A percentile compares a stretch with the other conserved stretches of the same genome.
Conservation (phyloP, 2,113 vertebrate genomes). For the Odocoileus hemionus region DNA sequence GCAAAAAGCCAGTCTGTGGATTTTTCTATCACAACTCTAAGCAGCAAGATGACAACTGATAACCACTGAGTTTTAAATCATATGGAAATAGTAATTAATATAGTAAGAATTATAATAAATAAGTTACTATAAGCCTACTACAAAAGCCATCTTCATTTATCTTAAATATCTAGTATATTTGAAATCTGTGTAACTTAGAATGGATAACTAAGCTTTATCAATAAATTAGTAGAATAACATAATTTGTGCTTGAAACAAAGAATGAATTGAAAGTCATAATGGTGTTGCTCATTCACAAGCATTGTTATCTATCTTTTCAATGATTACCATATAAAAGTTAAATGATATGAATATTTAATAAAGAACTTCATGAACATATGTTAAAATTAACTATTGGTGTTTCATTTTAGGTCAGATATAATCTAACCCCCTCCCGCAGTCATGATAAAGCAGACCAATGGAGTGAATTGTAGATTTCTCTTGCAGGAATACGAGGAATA, state of each 20-base stretch:
- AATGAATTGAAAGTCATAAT: background rate
- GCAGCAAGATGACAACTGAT: background rate
- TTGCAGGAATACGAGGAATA: background rate
- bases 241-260: background rate
- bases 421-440: background rate
- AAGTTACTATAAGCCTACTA: background rate
- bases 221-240: background rate
- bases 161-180: background rate
- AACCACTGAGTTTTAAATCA: background rate
- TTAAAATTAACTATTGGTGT: background rate
- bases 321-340: background rate
- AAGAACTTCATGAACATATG: background rate
- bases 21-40: background rate
- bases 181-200: background rate
- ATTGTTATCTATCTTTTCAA: background rate
- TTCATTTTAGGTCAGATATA: background rate
- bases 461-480: background rate
- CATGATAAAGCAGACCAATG: background rate
- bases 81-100: background rate
- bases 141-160: background rate
- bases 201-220: background rate
- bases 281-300: background rate
- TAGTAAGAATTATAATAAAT: background rate
- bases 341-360: background rate
- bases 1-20: background rate